Evolutionary conservation across 2,888 invertebrate genomes (phyloP).

Genomic region (Apamea crenata): DNA sequence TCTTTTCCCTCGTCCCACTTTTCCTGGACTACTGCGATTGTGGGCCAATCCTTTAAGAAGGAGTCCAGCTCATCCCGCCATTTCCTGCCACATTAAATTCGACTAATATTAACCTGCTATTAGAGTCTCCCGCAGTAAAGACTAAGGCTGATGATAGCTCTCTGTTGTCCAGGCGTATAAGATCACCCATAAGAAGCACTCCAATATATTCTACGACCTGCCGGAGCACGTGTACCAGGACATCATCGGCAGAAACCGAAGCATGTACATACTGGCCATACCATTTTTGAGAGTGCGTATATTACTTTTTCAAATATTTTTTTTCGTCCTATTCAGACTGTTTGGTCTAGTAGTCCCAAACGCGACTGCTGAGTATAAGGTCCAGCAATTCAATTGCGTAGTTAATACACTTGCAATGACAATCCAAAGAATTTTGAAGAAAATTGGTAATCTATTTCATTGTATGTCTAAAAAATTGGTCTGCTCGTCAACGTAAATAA

Average conservation of each 20-base stretch:
- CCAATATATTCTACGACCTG: slow-evolving; percentile 82
- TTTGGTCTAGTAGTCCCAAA: no score
- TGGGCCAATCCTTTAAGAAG: no score
- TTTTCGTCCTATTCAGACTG: background rate
- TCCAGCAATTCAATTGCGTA: no score
- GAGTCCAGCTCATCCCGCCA: no score
- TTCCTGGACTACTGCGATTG: no score
- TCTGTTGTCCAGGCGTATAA: slow-evolving; percentile 77
- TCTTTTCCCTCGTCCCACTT: no score
- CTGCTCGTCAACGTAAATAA: background rate
- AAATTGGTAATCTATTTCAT: no score
- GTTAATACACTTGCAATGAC: background rate
- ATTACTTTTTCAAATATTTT: background rate
- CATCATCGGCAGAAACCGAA: slow-evolving; percentile 81
- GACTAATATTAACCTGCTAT: background rate
- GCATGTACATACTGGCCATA: slow-evolving; percentile 79
- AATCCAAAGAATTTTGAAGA: background rate
- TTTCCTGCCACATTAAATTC: no score
- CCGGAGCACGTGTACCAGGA: slow-evolving; percentile 84
- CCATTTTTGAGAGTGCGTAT: slow-evolving; percentile 81
- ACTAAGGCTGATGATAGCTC: background rate
- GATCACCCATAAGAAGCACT: slow-evolving; percentile 77
- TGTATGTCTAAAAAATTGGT: background rate
- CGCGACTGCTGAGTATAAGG: no score
- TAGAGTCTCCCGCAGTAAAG: background rate